phyloP scores from a whole-genome alignment of 2,888 invertebrate species.

The Ophion ellenae region DNA sequence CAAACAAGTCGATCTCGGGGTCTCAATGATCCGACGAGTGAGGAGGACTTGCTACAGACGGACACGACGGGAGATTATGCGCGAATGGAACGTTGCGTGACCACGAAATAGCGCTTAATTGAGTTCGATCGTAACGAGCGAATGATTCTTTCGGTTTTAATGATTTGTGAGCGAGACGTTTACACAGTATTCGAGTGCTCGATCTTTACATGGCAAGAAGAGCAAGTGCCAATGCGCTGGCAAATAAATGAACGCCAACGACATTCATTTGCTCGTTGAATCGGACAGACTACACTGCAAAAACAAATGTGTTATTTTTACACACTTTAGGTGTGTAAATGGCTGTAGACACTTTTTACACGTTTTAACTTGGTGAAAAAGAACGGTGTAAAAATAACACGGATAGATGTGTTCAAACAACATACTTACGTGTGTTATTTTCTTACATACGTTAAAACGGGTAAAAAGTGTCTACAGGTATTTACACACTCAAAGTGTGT shows the following conservation, averaged over 20 bases:
- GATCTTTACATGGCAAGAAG: background rate
- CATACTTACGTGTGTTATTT: no score
- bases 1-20: conserved; percentile 57
- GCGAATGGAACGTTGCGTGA: conserved; percentile 52
- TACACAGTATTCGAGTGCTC: conserved; percentile 24
- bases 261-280: background rate
- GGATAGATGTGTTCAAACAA: no score
- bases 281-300: background rate
- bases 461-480: no score
- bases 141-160: conserved; percentile 41
- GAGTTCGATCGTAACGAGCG: conserved; percentile 56
- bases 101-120: conserved; percentile 63
- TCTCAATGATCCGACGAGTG: conserved; percentile 50
- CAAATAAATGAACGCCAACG: background rate
- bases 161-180: conserved; percentile 14
- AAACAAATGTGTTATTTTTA: no score
- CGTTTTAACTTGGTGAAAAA: no score
- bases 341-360: no score
- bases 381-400: no score
- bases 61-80: conserved; percentile 67
- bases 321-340: no score
- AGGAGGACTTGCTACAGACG: conserved; percentile 26
- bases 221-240: background rate
- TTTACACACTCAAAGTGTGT: no score
- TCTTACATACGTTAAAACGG: no score